Base-by-base conservation (phyloP, 2,113 vertebrate species). In the Oreochromis spilurus region DNA sequence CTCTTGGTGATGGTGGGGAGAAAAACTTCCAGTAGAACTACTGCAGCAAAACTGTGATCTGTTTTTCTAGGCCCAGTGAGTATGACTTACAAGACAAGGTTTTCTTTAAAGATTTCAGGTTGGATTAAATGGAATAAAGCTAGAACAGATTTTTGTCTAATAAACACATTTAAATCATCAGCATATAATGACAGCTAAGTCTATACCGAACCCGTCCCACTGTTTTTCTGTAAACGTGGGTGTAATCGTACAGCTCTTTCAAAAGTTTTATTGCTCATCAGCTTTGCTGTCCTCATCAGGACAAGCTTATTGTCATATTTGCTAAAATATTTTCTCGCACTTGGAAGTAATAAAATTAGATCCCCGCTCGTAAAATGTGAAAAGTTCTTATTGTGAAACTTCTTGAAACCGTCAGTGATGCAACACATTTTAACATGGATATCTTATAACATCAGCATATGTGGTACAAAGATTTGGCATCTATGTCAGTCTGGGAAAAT, bases 51-150 rank as follows among this genome's bases (percentile, higher is more conserved):
- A 70, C n/a, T 40, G 3, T 67, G 62, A 38, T 67, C 62, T 3
- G 9, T 40, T 40, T 67, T 1, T 67, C 19, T 21, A 40, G 36
- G 34, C 19, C 36, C 36, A 40, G 62, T 67, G 12, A 65, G 17
- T 34, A n/a, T 1, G 60, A n/a, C 58, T 62, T 12, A 0, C 0
- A 36, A 38, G 36, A 9, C 50, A 19, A 52, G 21, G 38, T 45
- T 45, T 43, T 43, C 38, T 72, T 45, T 45, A 10, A 72, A 72
- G 13, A 45, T 45, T 45, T 26, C 38, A 45, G 38, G n/a, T 43
- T 70, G 16, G 21, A 43, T 70, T 43, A 45, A 43, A 43, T 43
- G 38, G 12, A 70, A 24, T 70, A 43, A 70, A 70, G 5, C 17
- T 26, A 45, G 38, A 70, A 26, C 38, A 0, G 38, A 26, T 43